Conservation (phyloP, 2,113 vertebrate genomes). For the Tupaia chinensis region DNA sequence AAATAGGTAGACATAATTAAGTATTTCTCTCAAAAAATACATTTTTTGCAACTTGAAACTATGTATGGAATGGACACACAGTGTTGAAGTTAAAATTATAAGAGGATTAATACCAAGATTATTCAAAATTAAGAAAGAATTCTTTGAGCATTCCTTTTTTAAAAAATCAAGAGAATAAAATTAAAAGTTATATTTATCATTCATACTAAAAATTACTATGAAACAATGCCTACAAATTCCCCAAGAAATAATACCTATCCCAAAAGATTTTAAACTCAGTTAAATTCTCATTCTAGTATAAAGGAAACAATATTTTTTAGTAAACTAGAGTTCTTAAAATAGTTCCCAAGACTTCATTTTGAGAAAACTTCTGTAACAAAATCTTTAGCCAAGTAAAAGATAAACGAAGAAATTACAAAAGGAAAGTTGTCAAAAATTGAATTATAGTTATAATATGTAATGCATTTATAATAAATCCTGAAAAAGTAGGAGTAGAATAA, state of each 20-base stretch:
- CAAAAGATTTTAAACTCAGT: not conserved
- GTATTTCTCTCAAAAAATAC: not conserved
- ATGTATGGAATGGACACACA: not conserved
- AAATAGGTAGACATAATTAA: not conserved
- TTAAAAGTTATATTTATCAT: not conserved
- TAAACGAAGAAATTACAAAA: not conserved
- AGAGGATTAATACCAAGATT: not conserved
- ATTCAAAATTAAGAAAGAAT: not conserved
- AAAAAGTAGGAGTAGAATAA: not conserved
- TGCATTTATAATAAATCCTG: not conserved
- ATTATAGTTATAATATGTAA: not conserved
- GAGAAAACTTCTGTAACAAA: not conserved
- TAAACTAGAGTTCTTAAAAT: not conserved
- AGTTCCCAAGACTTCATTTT: not conserved
- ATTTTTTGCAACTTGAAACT: not conserved
- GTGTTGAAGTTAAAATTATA: not conserved
- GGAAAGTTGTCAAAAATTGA: not conserved
- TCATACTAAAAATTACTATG: not conserved
- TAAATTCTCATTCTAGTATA: not conserved
- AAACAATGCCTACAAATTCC: not conserved
- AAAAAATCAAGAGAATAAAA: not conserved
- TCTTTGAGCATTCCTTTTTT: not conserved
- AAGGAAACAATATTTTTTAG: not conserved
- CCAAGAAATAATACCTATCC: not conserved
- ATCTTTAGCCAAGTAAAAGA: not conserved